Percentiles rank a stretch among this genome's conserved stretches.
These are phyloP conservation scores for Bellardia bayeri DNA, from an alignment of 2,888 invertebrate genomes.

Conservation along the genomic window DNA sequence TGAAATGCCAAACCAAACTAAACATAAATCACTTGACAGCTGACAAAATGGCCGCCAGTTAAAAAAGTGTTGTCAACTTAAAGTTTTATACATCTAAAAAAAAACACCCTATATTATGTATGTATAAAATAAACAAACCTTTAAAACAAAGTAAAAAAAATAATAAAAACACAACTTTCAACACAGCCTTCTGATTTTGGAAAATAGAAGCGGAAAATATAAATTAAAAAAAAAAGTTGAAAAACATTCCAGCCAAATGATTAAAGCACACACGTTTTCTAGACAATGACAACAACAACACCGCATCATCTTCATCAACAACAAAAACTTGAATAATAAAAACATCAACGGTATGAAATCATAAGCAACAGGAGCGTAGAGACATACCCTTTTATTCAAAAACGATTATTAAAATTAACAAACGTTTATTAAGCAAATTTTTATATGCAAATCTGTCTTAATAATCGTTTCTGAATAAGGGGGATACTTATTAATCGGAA, in stretches of 20 bases:
- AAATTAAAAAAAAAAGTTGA: constrained; percentile 7
- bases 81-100: too few relatives aligned
- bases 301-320: constrained; percentile 8
- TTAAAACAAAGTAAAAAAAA: constrained; percentile 37
- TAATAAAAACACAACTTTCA: constrained; percentile 34
- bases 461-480: too few relatives aligned
- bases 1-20: too few relatives aligned
- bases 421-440: too few relatives aligned
- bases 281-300: constrained; percentile 17
- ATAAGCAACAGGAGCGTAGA: constrained; percentile 42
- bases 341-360: constrained; percentile 14
- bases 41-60: too few relatives aligned
- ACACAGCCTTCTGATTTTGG: constrained; percentile 39
- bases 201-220: constrained; percentile 31
- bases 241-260: constrained; percentile 49
- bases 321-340: background rate
- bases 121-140: constrained; percentile 27
- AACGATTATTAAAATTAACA: too few relatives aligned
- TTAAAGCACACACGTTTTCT: constrained; percentile 43
- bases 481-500: too few relatives aligned
- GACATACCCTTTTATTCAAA: too few relatives aligned
- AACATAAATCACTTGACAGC: too few relatives aligned
- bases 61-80: too few relatives aligned
- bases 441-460: too few relatives aligned
- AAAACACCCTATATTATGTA: background rate